A percentile compares a stretch with the other conserved stretches of the same genome.
Evolutionary conservation across 2,797 vertebrate genomes (phyloP).

Genomic region (Sebastes iracundus): DNA sequence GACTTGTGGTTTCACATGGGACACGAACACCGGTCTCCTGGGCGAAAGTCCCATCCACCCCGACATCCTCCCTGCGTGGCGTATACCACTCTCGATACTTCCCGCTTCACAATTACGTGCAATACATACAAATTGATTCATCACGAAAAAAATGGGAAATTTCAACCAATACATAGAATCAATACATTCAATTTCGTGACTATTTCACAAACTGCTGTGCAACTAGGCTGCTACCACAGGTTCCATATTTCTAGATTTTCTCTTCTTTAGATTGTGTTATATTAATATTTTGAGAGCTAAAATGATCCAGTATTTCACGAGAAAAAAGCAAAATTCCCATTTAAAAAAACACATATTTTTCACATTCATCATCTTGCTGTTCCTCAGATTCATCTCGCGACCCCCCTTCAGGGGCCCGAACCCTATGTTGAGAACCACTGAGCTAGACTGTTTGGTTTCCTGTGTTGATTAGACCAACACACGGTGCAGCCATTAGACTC

Average conservation of each 20-base stretch:
- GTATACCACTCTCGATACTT: no score
- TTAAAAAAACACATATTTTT: neutral
- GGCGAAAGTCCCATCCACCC: no score
- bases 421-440: constrained; percentile 9
- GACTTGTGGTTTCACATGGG: no score
- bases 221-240: neutral
- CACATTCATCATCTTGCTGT: neutral
- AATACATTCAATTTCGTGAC: no score
- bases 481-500: constrained; percentile 49
- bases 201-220: no score
- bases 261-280: neutral
- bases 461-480: constrained; percentile 41
- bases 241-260: neutral
- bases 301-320: neutral
- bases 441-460: constrained; percentile 39
- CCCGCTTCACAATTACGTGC: no score
- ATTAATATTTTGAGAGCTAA: neutral
- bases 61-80: no score
- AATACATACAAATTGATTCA: no score
- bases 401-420: neutral
- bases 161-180: no score
- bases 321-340: neutral
- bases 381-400: neutral
- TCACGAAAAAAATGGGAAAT: no score
- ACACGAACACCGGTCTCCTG: no score